Conservation (phyloP, 2,113 vertebrate species). For the Hylia prasina region DNA sequence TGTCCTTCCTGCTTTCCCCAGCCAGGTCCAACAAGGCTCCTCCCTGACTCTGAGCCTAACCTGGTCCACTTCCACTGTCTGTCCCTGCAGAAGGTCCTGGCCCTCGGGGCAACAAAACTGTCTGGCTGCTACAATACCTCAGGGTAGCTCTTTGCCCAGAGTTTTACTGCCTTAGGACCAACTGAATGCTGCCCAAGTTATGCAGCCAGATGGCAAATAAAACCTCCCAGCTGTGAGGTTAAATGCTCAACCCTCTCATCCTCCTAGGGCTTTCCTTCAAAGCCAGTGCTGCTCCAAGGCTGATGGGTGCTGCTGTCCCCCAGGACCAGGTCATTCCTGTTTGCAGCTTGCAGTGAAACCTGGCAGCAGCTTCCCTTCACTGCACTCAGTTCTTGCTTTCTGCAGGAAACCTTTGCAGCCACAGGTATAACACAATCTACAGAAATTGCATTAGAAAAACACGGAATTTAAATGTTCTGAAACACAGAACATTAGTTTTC, state of each 20-base stretch:
- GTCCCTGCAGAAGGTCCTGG: not conserved
- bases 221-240: not conserved
- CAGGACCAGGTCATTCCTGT: rapidly evolving
- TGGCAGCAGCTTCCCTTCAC: not conserved
- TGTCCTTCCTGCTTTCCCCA: not conserved
- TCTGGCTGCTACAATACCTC: not conserved
- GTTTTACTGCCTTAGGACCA: not conserved
- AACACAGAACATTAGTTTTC: not conserved
- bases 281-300: not conserved
- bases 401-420: not conserved
- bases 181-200: not conserved
- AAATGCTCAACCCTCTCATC: not conserved
- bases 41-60: not conserved
- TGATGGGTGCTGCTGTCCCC: rapidly evolving
- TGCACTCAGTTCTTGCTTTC: not conserved
- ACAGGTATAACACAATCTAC: not conserved
- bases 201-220: not conserved
- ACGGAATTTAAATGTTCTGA: not conserved
- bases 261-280: not conserved
- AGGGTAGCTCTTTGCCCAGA: not conserved
- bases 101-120: not conserved
- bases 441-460: not conserved
- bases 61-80: not conserved
- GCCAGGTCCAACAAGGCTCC: not conserved
- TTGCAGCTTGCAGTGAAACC: not conserved